Base-by-base conservation (phyloP, 2,888 invertebrate species). In the Ennomos fuscantarius region DNA sequence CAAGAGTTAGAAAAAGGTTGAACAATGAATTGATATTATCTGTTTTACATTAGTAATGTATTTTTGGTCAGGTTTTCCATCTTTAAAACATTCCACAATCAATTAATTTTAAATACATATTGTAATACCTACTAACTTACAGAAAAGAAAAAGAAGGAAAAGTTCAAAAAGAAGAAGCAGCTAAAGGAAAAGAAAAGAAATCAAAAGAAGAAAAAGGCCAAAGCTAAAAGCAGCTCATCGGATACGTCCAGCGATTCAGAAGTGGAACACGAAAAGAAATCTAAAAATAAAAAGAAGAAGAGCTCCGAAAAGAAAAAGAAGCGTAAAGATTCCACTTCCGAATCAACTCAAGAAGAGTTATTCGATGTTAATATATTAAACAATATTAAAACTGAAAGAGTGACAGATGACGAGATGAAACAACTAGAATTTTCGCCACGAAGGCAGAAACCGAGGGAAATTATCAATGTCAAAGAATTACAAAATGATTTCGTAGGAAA, bases 391-490 rank as follows among this genome's bases (percentile, higher is more conserved):
- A 87, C 85, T 0, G 92, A 93, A 68, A 72, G 86, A 36, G 55
- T 85, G 1, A 89, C 89, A 0, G 92, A 92, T 13, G 92, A 91
- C 31, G 92, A 92, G 40, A 66, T 73, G 2, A 79, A 77, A n/a
- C 48, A 77, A 9, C 44, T 78, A 15, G 78, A 86, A 0, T 90
- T 89, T 48, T 88, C 89, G 0, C 87, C 88, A 0, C 69, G 84
- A 58, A 78, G 82, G 42, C 75, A 76, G 10, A 86, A 84, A 45
- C 85, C 79, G 1, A 70, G 83, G 39, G 88, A 92, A 63, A 92
- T 92, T 1, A 92, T 93, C 1, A 86, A 90, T 36, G 92, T 92
- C 0, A 92, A 89, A 66, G 89, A 92, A 55, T 47, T 92, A 15
- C 92, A 93, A 49, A 89, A 82, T 45, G 90, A 92, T 60, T 89